phyloP scores from a whole-genome alignment of 2,888 invertebrate species.

The Plebejus melissa region DNA sequence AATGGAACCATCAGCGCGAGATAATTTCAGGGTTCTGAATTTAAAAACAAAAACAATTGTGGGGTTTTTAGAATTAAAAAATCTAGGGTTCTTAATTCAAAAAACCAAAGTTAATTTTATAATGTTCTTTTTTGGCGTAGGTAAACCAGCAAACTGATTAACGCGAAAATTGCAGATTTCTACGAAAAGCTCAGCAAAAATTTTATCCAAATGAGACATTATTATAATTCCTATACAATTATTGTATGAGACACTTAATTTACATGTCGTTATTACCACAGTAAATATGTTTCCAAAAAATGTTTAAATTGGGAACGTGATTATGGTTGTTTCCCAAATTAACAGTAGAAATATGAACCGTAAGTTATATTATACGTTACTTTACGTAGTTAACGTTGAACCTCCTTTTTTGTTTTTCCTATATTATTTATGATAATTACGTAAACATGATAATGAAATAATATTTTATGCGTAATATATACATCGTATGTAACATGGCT shows the following conservation, averaged over 20 bases:
- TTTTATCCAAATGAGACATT: background rate
- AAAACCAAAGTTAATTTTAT: too few relatives aligned
- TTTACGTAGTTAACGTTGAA: background rate
- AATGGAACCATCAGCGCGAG: conserved; percentile 3
- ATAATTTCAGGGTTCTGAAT: background rate
- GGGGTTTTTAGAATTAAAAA: background rate
- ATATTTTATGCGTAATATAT: background rate
- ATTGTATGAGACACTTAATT: conserved; percentile 3
- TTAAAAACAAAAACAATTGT: background rate
- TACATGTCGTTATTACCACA: conserved; percentile 14
- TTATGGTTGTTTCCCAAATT: background rate
- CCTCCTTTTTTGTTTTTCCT: background rate
- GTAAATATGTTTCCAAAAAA: conserved; percentile 10
- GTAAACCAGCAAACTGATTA: too few relatives aligned
- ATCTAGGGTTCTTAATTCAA: too few relatives aligned
- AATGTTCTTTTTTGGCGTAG: too few relatives aligned
- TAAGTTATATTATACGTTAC: background rate
- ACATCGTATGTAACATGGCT: background rate
- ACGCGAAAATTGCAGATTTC: background rate
- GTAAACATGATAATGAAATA: background rate
- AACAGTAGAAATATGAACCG: background rate
- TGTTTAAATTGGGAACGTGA: conserved; percentile 17
- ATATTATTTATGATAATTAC: conserved; percentile 4
- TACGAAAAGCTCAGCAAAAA: background rate
- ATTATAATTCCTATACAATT: background rate